Evolutionary conservation across 2,888 invertebrate species (phyloP), one percentile per base, ranked within the genome.

Genomic region (Eulithis testata): DNA sequence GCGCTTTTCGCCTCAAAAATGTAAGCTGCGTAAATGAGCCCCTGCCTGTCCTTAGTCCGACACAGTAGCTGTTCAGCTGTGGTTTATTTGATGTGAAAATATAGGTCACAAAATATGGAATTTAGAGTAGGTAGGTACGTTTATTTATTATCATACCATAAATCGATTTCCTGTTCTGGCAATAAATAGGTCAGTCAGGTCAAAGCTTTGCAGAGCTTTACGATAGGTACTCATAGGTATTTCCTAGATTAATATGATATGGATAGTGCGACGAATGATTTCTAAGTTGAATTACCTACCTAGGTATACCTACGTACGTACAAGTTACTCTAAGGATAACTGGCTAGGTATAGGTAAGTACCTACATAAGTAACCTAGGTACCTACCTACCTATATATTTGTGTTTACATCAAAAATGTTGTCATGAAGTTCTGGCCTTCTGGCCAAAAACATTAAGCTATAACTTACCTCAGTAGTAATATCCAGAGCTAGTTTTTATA

Each of bases 391-490:
- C 21, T 21, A 21, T 21, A 57, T 63, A 52, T 12, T 11, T 57
- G 47, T 62, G 43, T 64, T 56, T 60, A 62, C 62, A 58, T 65
- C 36, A 36, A 61, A 58, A 45, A 40, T 43, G 55, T 64, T 61
- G 49, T 58, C 12, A 52, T 47, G 36, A 57, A 56, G 45, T 51
- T 21, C 21, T 21, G 21, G 1, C 21, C 21, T 21, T 43, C 49
- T 11, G 31, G 31, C 43, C 12, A 53, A 51, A 36, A 70, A 50
- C 71, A 77, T 65, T 70, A 65, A 66, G 66, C 61, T 66, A 66
- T 72, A 65, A 66, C 64, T 70, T 75, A 79, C 80, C 81, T 76
- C 63, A 65, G 47, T 55, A 57, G 55, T 14, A 61, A 68, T 52
- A 47, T 61, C 59, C 62, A 59, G 45, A 59, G 52, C 60, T 56